phyloP scores from a whole-genome alignment of 1,140 invertebrate genomes.

The Odontomachus brunneus region DNA sequence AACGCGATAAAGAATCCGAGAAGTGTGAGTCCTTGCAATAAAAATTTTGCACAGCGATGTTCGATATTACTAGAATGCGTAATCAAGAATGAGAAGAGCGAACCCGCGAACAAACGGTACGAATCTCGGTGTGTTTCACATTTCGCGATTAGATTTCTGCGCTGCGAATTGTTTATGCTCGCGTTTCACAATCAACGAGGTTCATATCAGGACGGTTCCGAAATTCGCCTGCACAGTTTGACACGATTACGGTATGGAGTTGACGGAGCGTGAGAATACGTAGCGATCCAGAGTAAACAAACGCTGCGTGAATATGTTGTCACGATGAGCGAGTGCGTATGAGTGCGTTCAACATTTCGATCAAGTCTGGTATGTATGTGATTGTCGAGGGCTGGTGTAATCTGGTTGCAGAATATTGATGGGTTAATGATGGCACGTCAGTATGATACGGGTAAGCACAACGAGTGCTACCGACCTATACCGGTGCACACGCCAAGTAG shows the following conservation, averaged over 20 bases:
- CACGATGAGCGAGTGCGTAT: slow-evolving; percentile 64
- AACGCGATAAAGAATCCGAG: slow-evolving; percentile 8
- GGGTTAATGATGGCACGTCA: slow-evolving; percentile 85
- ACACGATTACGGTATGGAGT: background rate
- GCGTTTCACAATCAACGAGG: background rate
- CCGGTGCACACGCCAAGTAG: slow-evolving; percentile 83
- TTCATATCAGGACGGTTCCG: background rate
- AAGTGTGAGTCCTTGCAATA: background rate
- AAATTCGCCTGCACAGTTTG: background rate
- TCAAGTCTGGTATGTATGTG: slow-evolving; percentile 77
- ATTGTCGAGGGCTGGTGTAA: slow-evolving; percentile 85
- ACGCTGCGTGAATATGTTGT: slow-evolving; percentile 27
- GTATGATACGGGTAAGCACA: slow-evolving; percentile 84
- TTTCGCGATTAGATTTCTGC: slow-evolving; percentile 36
- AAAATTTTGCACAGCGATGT: slow-evolving; percentile 36
- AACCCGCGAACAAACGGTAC: slow-evolving; percentile 27
- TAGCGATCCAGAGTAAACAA: slow-evolving; percentile 18
- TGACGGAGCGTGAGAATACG: slow-evolving; percentile 19
- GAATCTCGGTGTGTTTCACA: background rate
- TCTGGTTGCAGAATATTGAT: slow-evolving; percentile 86
- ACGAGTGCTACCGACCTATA: slow-evolving; percentile 84
- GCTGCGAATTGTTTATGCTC: slow-evolving; percentile 7
- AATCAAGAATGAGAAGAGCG: slow-evolving; percentile 38
- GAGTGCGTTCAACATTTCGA: slow-evolving; percentile 66
- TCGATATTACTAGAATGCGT: slow-evolving; percentile 24